Conservation (phyloP, 2,797 vertebrate genomes). For the Salmo trutta region DNA sequence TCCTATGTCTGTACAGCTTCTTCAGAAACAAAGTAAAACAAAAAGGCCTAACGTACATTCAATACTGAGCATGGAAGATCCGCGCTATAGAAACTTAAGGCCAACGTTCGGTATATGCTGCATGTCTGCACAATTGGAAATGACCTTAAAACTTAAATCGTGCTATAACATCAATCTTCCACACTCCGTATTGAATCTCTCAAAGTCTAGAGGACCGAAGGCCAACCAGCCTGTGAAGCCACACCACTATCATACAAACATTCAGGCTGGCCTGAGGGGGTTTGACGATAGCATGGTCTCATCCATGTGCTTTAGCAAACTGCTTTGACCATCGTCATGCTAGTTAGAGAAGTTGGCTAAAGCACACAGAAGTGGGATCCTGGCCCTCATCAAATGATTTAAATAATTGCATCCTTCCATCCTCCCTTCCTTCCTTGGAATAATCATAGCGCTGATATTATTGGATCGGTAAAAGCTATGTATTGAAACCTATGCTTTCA, state of each 20-base stretch:
- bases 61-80: too few relatives aligned
- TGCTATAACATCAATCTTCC: too few relatives aligned
- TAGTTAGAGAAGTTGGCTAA: not conserved
- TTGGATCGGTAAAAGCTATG: not conserved
- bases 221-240: not conserved
- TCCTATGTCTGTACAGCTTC: constrained; percentile 12
- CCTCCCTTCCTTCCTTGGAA: not conserved
- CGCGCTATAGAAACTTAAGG: too few relatives aligned
- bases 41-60: not conserved
- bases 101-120: too few relatives aligned
- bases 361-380: not conserved
- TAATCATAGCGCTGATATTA: not conserved
- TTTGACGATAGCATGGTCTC: not conserved
- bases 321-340: not conserved
- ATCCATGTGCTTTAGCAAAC: not conserved
- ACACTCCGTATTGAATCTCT: too few relatives aligned
- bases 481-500: not conserved
- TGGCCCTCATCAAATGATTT: not conserved
- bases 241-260: constrained; percentile 12
- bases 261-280: not conserved
- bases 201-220: constrained; percentile 9
- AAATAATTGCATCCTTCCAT: not conserved
- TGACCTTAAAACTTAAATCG: too few relatives aligned
- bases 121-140: too few relatives aligned
- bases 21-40: not conserved